A percentile compares a stretch with the other conserved stretches of the same genome.
phyloP scores from a whole-genome alignment of 2,113 vertebrate species.

The Hemichromis elongatus region DNA sequence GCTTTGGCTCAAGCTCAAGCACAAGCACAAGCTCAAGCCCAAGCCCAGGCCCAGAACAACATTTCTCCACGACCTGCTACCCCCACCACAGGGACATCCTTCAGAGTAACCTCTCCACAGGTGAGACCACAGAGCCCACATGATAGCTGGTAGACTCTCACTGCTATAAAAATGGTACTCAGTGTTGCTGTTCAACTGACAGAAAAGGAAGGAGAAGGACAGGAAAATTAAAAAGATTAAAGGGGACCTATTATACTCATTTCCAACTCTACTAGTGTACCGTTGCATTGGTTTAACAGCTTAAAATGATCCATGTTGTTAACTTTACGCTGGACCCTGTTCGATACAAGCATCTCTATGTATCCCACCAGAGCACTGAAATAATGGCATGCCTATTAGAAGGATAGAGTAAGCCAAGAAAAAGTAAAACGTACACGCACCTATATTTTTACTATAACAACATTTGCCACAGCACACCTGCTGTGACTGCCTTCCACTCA shows the following conservation, averaged over 20 bases:
- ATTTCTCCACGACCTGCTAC: slow-evolving; percentile 76
- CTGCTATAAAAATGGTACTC: background rate
- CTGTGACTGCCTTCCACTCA: background rate
- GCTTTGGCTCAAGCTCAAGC: slow-evolving; percentile 81
- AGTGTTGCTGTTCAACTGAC: background rate
- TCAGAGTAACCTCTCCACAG: slow-evolving; percentile 81
- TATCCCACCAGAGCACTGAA: background rate
- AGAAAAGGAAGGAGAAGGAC: background rate
- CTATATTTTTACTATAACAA: background rate
- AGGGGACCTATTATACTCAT: background rate
- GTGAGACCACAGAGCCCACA: slow-evolving; percentile 49
- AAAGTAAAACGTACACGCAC: background rate
- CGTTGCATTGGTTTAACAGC: background rate
- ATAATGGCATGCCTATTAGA: background rate
- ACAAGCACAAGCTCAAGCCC: slow-evolving; percentile 77
- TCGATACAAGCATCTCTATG: fast-evolving
- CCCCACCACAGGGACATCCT: slow-evolving; percentile 75
- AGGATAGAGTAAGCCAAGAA: background rate
- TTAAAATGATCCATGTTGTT: background rate
- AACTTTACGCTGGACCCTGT: fast-evolving
- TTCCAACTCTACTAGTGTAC: background rate
- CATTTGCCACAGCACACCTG: background rate
- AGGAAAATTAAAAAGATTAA: background rate
- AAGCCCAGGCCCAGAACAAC: slow-evolving; percentile 76
- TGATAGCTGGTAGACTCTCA: background rate